Base-by-base conservation (phyloP, 2,888 invertebrate genomes). In the Limulus polyphemus region DNA sequence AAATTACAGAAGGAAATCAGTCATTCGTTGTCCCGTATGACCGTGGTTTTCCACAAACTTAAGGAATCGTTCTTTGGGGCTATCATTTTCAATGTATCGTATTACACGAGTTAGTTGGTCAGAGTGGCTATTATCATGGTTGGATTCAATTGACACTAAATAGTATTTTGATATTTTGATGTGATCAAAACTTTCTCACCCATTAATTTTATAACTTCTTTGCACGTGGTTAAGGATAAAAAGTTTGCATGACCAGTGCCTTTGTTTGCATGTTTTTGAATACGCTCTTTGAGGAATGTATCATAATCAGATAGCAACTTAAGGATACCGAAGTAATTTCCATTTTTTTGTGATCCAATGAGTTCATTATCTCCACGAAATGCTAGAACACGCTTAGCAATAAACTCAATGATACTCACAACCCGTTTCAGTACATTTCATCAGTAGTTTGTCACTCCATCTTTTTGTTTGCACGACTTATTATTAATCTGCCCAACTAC, bases 261-360 rank as follows among this genome's bases (percentile, higher is more conserved):
- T 57, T 64, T 62, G 60, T 72, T 72, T 48, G 69, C 73, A 65
- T 68, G 66, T 57, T 67, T 65, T 58, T 58, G 47, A 46, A 73
- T 65, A 65, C 74, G 72, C 32, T 67, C 59, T 12, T 51, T 58
- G 51, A 74, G 58, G 62, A 73, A 74, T 12, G 70, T 69, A 63
- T 73, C 72, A 62, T 71, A 74, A 58, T 73, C 64, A 10, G 72
- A 67, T 46, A 73, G 56, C 16, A 73, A 61, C 67, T 74, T 72
- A 11, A 73, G n/a, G 71, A 58, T 65, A 69, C 32, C 4, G 4
- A 4, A 3, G 32, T 32, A 73, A 61, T 74, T 74, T 50, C 73
- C 72, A 69, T 70, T 73, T 49, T 69, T 56, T 48, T 47, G 48
- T 11, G 62, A 62, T 50, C 69, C 69, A 65, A 74, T 69, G 49